Percentiles rank a stretch among this genome's conserved stretches.
Evolutionary conservation across 2,888 invertebrate genomes (phyloP).

Genomic region (Ormyrus nitidulus): DNA sequence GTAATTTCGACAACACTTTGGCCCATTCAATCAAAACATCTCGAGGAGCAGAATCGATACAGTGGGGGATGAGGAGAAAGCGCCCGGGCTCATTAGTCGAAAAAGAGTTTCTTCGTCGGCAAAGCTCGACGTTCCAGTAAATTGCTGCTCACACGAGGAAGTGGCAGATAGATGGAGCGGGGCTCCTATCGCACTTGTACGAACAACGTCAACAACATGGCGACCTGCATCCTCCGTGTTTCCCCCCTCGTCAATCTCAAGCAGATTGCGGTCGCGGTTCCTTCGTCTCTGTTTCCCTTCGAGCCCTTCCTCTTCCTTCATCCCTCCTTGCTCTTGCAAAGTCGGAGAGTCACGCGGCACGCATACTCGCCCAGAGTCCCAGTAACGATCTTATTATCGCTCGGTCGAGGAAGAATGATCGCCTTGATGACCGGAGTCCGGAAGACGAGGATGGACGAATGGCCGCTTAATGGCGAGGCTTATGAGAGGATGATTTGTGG

Average conservation of each 20-base stretch:
- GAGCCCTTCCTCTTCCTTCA: background rate
- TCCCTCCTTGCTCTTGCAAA: background rate
- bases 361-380: background rate
- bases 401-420: slow-evolving; percentile 17
- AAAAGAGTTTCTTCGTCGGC: background rate
- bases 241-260: slow-evolving; percentile 41
- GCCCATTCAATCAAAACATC: slow-evolving; percentile 5
- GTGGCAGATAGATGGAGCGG: no score
- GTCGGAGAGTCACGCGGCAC: slow-evolving; percentile 1
- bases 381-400: slow-evolving; percentile 47
- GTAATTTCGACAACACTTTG: background rate
- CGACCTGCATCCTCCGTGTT: slow-evolving; percentile 17
- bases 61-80: background rate
- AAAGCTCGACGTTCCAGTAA: background rate
- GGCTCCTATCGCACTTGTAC: slow-evolving; percentile 11
- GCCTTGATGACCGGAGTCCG: background rate
- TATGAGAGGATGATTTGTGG: background rate
- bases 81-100: no score
- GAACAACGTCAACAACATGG: slow-evolving; percentile 45
- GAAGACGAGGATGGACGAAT: background rate
- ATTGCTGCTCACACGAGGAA: background rate
- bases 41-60: background rate
- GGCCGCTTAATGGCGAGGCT: background rate
- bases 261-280: slow-evolving; percentile 39
- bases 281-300: slow-evolving; percentile 2